These are phyloP conservation scores for Montipora capitata DNA, from an alignment of 92 coral and sea anemone genomes.

Conservation along the genomic window DNA sequence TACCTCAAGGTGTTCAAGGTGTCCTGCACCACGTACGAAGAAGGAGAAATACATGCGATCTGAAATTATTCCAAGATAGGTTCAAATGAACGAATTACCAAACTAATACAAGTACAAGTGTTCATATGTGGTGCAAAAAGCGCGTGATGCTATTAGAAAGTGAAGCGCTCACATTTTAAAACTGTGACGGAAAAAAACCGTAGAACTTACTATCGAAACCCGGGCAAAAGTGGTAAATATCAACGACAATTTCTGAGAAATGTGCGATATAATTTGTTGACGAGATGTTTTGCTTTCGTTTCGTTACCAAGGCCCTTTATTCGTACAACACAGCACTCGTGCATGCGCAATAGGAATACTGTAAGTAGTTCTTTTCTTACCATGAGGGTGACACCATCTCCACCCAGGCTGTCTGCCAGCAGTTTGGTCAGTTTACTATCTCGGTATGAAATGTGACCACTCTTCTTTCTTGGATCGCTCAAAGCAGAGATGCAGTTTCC, in stretches of 20 bases:
- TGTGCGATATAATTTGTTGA: no score
- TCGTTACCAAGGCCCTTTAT: no score
- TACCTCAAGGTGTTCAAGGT: constrained; percentile 97
- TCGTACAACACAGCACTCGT: neutral
- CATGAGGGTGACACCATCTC: constrained; percentile 98
- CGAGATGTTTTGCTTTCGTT: no score
- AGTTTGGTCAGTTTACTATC: constrained; percentile 98
- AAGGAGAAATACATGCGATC: constrained; percentile 99
- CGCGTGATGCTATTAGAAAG: neutral
- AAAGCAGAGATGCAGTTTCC: constrained; percentile 99
- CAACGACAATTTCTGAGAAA: neutral
- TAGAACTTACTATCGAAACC: no score
- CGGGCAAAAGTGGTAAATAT: no score
- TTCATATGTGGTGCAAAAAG: neutral
- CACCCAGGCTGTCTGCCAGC: constrained; percentile 97
- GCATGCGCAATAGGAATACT: neutral
- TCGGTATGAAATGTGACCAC: constrained; percentile 95
- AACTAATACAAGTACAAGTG: no score
- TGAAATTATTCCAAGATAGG: constrained; percentile 22
- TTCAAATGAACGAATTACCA: neutral
- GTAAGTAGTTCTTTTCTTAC: constrained; percentile 46
- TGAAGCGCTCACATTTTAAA: no score
- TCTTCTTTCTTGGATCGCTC: constrained; percentile 91
- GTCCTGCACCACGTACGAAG: constrained; percentile 92
- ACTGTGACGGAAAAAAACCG: no score